These are phyloP conservation scores for Tenodera sinensis DNA, from an alignment of 2,888 invertebrate genomes.

Conservation along the genomic window DNA sequence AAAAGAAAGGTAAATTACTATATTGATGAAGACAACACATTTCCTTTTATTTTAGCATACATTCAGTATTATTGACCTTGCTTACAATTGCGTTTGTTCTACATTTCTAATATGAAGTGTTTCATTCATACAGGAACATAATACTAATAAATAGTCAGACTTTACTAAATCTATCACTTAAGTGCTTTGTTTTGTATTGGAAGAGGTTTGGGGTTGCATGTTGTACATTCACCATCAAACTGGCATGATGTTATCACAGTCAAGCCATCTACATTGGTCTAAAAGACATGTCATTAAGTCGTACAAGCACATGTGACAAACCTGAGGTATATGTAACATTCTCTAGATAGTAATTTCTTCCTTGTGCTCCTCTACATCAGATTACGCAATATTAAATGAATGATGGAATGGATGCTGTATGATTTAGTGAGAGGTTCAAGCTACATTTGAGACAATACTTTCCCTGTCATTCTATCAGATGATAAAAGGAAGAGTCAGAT, in stretches of 20 bases:
- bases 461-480: no score
- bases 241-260: neutral
- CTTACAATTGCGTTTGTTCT: neutral
- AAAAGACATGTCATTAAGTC: no score
- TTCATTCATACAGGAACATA: neutral
- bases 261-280: no score
- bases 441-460: no score
- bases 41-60: conserved; percentile 10
- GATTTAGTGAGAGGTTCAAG: no score
- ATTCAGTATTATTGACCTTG: neutral
- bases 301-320: no score
- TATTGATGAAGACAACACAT: neutral
- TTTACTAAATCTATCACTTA: neutral
- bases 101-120: neutral
- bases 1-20: neutral
- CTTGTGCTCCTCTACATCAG: no score
- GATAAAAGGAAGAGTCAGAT: no score
- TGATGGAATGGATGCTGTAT: no score
- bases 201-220: neutral
- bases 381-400: no score
- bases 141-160: neutral
- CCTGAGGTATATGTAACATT: no score
- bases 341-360: no score
- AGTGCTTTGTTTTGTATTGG: neutral
- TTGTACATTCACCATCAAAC: neutral